phyloP scores from a whole-genome alignment of 2,113 vertebrate species.

The Okapia johnstoni region DNA sequence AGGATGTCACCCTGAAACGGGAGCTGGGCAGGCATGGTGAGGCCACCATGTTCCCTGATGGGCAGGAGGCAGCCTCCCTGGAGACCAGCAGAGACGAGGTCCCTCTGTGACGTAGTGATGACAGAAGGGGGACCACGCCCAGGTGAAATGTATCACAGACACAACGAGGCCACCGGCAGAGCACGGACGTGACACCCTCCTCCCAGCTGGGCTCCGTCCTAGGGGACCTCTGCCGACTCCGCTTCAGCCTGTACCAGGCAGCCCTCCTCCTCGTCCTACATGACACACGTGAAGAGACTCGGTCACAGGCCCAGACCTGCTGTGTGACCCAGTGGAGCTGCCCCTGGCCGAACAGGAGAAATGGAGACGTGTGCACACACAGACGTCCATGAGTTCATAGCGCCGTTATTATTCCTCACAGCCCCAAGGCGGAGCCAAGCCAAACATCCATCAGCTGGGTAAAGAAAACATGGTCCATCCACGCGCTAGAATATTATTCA shows the following conservation, averaged over 20 bases:
- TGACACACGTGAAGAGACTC: accelerated
- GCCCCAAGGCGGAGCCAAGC: too few relatives aligned
- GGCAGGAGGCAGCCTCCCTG: accelerated
- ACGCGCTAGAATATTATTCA: accelerated
- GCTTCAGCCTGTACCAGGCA: background rate
- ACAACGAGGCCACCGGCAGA: background rate
- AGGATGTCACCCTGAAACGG: accelerated
- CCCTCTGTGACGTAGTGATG: accelerated
- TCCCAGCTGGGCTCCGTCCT: background rate
- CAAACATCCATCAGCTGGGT: accelerated
- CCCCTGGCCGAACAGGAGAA: background rate
- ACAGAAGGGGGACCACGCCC: accelerated
- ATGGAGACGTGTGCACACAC: accelerated
- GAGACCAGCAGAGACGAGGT: background rate
- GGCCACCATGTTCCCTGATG: accelerated
- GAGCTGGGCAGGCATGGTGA: accelerated
- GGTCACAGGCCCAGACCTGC: background rate
- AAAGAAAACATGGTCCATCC: accelerated
- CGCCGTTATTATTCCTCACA: accelerated
- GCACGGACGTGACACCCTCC: accelerated
- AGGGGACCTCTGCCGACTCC: background rate
- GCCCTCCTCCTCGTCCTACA: accelerated
- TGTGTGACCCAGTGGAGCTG: accelerated
- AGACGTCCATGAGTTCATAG: accelerated
- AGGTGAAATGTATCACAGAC: accelerated